Conservation (phyloP, 2,113 vertebrate species). For the Apodemus speciosus region DNA sequence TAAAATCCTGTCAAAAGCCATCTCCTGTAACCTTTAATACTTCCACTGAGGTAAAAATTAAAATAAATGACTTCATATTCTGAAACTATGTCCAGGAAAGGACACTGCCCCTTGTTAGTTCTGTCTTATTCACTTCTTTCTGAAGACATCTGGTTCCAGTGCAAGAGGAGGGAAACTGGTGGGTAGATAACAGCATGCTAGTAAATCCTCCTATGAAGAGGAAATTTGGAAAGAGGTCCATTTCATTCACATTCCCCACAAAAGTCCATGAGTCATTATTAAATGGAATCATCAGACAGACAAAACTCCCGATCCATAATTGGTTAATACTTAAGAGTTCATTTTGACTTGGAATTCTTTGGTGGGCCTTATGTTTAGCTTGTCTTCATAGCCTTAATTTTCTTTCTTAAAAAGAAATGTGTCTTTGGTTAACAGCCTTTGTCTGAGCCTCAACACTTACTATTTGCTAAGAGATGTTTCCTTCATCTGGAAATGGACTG, state of each 20-base stretch:
- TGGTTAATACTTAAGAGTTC: neutral
- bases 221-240: neutral
- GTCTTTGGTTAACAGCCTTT: neutral
- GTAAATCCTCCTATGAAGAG: neutral
- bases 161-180: neutral
- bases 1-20: neutral
- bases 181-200: neutral
- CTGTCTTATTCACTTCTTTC: slow-evolving; percentile 9
- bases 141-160: neutral
- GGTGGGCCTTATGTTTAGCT: neutral
- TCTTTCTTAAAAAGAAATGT: neutral
- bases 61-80: neutral
- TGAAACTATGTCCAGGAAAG: neutral
- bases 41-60: neutral
- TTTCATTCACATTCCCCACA: neutral
- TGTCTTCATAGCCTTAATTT: neutral
- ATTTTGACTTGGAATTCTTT: neutral
- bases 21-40: slow-evolving; percentile 8
- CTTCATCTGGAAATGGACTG: neutral
- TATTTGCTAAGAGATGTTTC: neutral
- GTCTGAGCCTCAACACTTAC: neutral
- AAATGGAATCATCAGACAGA: neutral
- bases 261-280: neutral
- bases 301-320: neutral
- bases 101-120: neutral